These are phyloP conservation scores for Stichodactyla mertensii DNA, from an alignment of 64 coral and sea anemone genomes.

Conservation along the genomic window DNA sequence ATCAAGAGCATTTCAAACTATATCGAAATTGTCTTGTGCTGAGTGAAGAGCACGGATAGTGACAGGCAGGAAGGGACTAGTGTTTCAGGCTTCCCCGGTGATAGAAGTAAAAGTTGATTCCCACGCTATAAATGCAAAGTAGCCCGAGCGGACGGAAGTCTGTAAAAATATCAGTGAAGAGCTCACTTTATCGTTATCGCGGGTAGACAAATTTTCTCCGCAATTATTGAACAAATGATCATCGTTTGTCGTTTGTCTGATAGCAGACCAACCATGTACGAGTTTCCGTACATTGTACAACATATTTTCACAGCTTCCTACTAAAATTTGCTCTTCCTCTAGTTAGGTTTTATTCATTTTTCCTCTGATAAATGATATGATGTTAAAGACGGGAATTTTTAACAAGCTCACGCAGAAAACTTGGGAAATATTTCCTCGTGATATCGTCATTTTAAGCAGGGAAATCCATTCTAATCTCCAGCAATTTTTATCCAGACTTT, in stretches of 20 bases:
- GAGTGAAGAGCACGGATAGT: background rate
- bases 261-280: background rate
- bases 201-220: background rate
- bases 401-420: too few species aligned
- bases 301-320: background rate
- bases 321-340: background rate
- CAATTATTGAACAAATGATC: conserved; percentile 4
- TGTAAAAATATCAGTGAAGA: background rate
- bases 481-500: too few species aligned
- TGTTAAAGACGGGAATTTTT: too few species aligned
- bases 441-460: too few species aligned
- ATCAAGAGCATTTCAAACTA: background rate
- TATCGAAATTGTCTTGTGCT: background rate
- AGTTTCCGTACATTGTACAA: background rate
- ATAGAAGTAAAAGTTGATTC: background rate
- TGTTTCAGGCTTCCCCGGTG: background rate
- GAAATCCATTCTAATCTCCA: too few species aligned
- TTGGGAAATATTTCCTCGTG: too few species aligned
- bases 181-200: background rate
- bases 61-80: background rate
- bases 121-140: conserved; percentile 5
- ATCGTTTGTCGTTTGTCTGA: background rate
- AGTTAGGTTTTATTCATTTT: background rate
- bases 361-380: background rate
- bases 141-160: background rate